Evolutionary conservation across 2,888 invertebrate genomes (phyloP).

Genomic region (Temnothorax rugatulus): DNA sequence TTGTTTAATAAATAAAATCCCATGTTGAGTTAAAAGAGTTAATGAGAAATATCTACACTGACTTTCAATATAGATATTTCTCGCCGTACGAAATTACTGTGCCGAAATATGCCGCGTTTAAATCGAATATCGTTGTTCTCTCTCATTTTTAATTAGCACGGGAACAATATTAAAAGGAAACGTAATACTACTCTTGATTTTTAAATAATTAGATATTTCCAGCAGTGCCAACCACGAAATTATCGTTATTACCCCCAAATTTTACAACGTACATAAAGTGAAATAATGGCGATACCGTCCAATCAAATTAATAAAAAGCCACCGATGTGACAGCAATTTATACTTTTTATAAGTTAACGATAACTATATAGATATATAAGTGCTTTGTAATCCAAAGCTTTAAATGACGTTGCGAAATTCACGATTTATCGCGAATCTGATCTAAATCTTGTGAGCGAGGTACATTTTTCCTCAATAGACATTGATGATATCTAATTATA

Average conservation of each 20-base stretch:
- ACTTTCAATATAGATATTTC: neutral
- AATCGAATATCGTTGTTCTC: constrained; percentile 23
- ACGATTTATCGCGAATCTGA: neutral
- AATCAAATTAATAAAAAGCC: constrained; percentile 27
- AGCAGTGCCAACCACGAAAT: neutral
- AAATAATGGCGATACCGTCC: neutral
- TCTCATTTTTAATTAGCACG: constrained; percentile 31
- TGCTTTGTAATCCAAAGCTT: neutral
- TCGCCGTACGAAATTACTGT: constrained; percentile 20
- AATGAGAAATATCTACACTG: constrained; percentile 7
- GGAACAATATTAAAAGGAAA: constrained; percentile 22
- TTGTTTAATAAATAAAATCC: neutral
- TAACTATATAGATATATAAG: neutral
- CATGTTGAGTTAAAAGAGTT: neutral
- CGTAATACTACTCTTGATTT: constrained; percentile 5
- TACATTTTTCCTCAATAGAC: neutral
- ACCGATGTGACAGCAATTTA: neutral
- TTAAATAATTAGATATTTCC: constrained; percentile 42
- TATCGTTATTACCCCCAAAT: neutral
- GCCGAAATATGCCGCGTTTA: constrained; percentile 3
- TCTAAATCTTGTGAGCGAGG: neutral
- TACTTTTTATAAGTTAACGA: neutral
- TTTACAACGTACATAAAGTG: neutral
- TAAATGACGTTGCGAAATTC: neutral
- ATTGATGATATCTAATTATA: neutral